Evolutionary conservation across 2,113 vertebrate genomes (phyloP), one percentile per base, ranked within the genome.

Genomic region (Eonycteris spelaea): DNA sequence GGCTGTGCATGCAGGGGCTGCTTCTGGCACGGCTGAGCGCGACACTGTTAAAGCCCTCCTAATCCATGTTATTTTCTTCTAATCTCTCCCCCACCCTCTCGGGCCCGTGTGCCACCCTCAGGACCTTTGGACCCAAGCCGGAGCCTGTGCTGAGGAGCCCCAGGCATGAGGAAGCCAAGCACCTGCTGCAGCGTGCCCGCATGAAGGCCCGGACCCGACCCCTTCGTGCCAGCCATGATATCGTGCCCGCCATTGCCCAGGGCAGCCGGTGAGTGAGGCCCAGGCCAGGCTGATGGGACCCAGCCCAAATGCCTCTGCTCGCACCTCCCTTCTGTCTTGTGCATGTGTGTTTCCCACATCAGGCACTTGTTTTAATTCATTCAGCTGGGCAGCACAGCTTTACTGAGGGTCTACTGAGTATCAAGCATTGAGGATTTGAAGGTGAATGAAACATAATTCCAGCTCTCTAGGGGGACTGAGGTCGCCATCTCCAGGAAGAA

Each of bases 201-300:
- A 99, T 99, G 98, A 99, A 99, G 98, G 99, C 99, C 97, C 98
- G 98, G 70, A 99, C 99, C 26, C 98, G 98, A 95, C 99, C 99
- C 0, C 98, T 99, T 95, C 99, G 99, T 78, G 99, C 99, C 96
- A 99, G 99, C 99, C 99, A 99, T 97, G 98, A 98, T 98, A 99
- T 99, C 95, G 97, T 99, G 40, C 68, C 98, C 59, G 61, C 98
- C 40, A 70, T 98, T 21, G 73, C 97, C 97, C 98, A 95, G 71
- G 98, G 97, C 67, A 89, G 97, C 92, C 97, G 97, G 99, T 99
- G 97, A 99, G 99, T 98, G 85, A 84, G 33, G 35, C 53, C 71
- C 10, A 11, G 45, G 80, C 79, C 92, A 91, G 82, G 33, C 65
- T 15, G 65, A 33, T 83, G 38, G 59, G 38, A 53, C 53, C 26